Evolutionary conservation across 2,888 invertebrate genomes (phyloP), one percentile per base, ranked within the genome.

Genomic region (Autographa pulchrina): DNA sequence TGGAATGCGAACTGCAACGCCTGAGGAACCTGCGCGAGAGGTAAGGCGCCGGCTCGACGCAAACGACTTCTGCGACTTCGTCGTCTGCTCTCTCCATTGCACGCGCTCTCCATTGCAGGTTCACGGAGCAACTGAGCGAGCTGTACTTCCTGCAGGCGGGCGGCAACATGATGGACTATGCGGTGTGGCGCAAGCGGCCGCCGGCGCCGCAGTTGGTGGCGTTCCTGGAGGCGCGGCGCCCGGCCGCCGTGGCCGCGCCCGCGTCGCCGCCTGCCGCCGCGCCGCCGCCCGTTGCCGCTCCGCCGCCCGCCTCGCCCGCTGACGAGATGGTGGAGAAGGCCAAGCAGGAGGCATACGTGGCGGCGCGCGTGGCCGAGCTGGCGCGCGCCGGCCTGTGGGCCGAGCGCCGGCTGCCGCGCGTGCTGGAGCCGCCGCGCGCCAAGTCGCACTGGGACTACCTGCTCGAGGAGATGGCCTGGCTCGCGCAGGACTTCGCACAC

Each of bases 361-460:
- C 99, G 96, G 98, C 98, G 89, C 97, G 99, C 91, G 98, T 99
- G 89, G 97, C 97, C 35, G 99, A 99, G 94, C 96, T 99, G 85
- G 98, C 99, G 90, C 98, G 98, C 89, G 98, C 99, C 90, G 99
- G 99, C 48, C 96, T 99, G 88, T 99, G 99, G 99, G 97, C 99
- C 66, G 98, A 98, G 92, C 97, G 98, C 86, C 96, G 99, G 70
- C 96, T 99, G 91, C 99, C 99, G 67, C 99, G 99, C 95, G 97
- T 99, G 79, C 97, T 98, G 90, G 99, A 99, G 94, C 98, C 99
- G 83, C 97, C 97, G 74, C 96, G 99, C 78, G 96, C 97, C 66
- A 99, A 99, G 96, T 98, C 98, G 38, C 99, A 99, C 93, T 99
- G 99, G 99, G 99, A 99, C 94, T 99, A 99, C 93, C 96, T 99